These are phyloP conservation scores for Aphelenchoides fujianensis DNA, from an alignment of 1,140 invertebrate species.

Conservation along the genomic window DNA sequence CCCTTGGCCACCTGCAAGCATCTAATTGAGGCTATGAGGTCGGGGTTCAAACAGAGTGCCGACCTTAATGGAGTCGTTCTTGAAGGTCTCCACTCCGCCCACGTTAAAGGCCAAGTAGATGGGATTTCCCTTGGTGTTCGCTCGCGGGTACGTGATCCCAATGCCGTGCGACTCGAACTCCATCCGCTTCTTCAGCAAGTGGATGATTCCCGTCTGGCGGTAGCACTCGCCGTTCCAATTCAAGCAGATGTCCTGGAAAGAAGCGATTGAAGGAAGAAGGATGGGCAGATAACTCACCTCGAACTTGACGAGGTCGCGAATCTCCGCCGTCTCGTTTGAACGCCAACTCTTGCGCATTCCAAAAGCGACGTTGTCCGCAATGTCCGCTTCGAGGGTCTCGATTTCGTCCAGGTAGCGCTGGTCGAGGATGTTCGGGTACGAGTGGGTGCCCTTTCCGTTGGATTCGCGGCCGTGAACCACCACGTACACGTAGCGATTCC, in stretches of 20 bases:
- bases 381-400: constrained; percentile 47
- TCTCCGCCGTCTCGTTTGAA: constrained; percentile 34
- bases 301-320: constrained; percentile 43
- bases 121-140: constrained; percentile 58
- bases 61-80: constrained; percentile 56
- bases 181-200: constrained; percentile 47
- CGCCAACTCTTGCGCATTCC: constrained; percentile 44
- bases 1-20: constrained; percentile 50
- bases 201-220: constrained; percentile 54
- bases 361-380: constrained; percentile 46
- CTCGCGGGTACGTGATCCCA: constrained; percentile 55
- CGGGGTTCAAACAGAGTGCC: too few species aligned
- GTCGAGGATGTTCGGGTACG: constrained; percentile 56
- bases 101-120: constrained; percentile 62
- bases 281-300: constrained; percentile 34
- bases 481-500: constrained; percentile 58
- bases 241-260: constrained; percentile 58
- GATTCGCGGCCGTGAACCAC: constrained; percentile 52
- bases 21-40: too few species aligned
- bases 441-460: constrained; percentile 34
- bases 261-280: too few species aligned
- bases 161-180: constrained; percentile 56
- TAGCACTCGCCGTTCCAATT: constrained; percentile 62
- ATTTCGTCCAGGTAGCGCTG: constrained; percentile 53
- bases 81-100: constrained; percentile 57